Conservation (phyloP, 2,888 invertebrate genomes). For the Dusona sp. region DNA sequence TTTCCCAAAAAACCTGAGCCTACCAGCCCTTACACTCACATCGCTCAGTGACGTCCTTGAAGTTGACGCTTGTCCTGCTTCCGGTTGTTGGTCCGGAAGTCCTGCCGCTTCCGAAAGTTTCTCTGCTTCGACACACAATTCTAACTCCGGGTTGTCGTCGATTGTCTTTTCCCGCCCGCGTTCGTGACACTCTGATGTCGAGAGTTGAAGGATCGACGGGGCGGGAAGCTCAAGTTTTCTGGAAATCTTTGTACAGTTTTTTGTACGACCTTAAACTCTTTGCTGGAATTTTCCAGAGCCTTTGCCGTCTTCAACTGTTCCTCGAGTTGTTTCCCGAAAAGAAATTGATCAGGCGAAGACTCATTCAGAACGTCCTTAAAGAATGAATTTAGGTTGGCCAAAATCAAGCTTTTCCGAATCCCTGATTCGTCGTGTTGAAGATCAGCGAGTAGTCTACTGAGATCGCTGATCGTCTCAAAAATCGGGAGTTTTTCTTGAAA, state of each 20-base stretch:
- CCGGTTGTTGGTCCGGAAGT: too few relatives aligned
- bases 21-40: too few relatives aligned
- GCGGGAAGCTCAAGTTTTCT: background rate
- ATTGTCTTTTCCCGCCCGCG: too few relatives aligned
- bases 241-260: too few relatives aligned
- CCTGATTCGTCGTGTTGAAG: constrained; percentile 61
- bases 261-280: constrained; percentile 20
- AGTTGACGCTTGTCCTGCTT: too few relatives aligned
- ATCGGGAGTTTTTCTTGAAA: too few relatives aligned
- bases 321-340: constrained; percentile 60
- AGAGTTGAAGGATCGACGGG: constrained; percentile 1
- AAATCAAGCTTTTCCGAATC: constrained; percentile 52
- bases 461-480: constrained; percentile 2
- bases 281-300: constrained; percentile 27
- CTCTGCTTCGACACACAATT: too few relatives aligned
- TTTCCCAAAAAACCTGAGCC: too few relatives aligned
- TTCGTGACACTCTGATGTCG: too few relatives aligned
- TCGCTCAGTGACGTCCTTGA: too few relatives aligned
- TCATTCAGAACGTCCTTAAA: constrained; percentile 49
- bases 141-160: too few relatives aligned
- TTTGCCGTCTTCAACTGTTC: constrained; percentile 57
- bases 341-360: constrained; percentile 40
- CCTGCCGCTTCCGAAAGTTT: too few relatives aligned
- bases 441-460: constrained; percentile 50
- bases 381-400: constrained; percentile 43